Evolutionary conservation across 2,888 invertebrate species (phyloP), one percentile per base, ranked within the genome.

Genomic region (Tetrapedia diversipes): DNA sequence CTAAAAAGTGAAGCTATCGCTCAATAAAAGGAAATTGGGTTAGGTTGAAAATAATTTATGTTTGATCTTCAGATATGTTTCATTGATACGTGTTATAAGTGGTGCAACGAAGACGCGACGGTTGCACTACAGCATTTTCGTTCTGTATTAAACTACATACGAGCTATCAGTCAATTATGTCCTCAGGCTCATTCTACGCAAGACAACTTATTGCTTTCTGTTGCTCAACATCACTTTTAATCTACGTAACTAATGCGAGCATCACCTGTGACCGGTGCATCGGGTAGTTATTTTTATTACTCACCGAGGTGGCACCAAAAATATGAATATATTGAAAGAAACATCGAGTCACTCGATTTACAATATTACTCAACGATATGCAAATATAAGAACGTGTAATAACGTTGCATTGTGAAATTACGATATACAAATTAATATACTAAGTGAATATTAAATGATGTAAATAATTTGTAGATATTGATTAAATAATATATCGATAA

Each of bases 181-280:
- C 77, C 53, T 79, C 77, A 65, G 75, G 74, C 59, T 79, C 61
- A 60, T 60, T 65, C 61, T 41, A 59, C 74, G 67, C 74, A 77
- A 75, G 76, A 79, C 66, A 69, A 79, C 80, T 86, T 78, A 86
- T 87, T 86, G 86, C 86, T 86, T 81, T 81, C 65, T 43, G 77
- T 84, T 83, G 32, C 63, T 67, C 57, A 61, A 73, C 53, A 37
- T 79, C 69, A 47, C 43, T 47, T 24, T 22, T 51, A 34, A 19
- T 41, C 29, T 11, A 39, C n/a, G 34, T 59, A 59, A 57, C 47
- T 49, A 41, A 64, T 27, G 27, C 11, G 29, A 53, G 27, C 53
- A 45, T 37, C 54, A 22, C n/a, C 27, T 34, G 41, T 53, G 53
- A 71, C 59, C 29, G 45, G 57, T 47, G 47, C 34, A 32, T 27